Evolutionary conservation across 2,797 vertebrate species (phyloP), one percentile per base, ranked within the genome.

Genomic region (Sus cebifrons): DNA sequence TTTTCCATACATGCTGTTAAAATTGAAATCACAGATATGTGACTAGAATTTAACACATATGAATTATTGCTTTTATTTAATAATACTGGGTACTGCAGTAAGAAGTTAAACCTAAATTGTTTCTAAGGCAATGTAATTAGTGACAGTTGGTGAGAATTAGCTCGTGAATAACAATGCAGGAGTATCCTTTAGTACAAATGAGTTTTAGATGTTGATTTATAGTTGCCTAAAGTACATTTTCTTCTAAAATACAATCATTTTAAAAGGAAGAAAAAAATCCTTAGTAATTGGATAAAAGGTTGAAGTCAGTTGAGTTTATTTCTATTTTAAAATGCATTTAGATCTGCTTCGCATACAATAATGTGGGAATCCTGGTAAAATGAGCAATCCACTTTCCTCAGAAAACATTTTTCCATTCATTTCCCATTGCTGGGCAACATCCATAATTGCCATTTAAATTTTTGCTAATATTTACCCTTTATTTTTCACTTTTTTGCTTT

Each of bases 401-500:
- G 23, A 62, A 91, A 86, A 71, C 11, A 21, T 82, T 79, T 91
- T 91, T 18, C 18, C 58, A 40, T 40, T 86, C 86, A 49, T 7
- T 84, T 92, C 32, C 14, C 6, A 77, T 52, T 88, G 85, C n/a
- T 82, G 52, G 36, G 0, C 12, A 68, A 15, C 54, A 86, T 7
- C 56, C 67, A 1, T 86, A 6, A 88, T 71, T 54, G 21, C 6
- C 36, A 16, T 56, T 91, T 85, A 54, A 60, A 2, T 12, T 82
- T 89, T 86, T 62, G 10, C 27, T 85, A 27, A 64, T 78, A 25
- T 8, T 89, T 91, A 49, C 18, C 23, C 21, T 6, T 81, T 11
- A 2, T 79, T n/a, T 40, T 88, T 84, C 8, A 16, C 27, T 70
- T 92, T 92, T 87, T 93, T 86, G 36, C 12, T 75, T 96, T 64